Conservation (phyloP, 2,888 invertebrate genomes). For the Idaea biselata region DNA sequence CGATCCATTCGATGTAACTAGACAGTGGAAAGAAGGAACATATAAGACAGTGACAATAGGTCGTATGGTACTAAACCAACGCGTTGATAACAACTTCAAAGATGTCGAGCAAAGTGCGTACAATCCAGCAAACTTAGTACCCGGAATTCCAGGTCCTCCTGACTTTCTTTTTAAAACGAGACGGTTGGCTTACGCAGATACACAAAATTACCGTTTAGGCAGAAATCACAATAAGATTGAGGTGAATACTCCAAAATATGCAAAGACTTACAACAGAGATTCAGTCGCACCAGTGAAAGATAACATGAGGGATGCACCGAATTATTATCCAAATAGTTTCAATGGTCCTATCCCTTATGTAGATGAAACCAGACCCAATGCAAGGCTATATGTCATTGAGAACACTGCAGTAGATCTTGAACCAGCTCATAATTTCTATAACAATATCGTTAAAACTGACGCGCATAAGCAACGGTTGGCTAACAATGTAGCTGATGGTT, state of each 20-base stretch:
- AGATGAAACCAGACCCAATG: slow-evolving; percentile 66
- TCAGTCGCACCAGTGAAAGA: slow-evolving; percentile 85
- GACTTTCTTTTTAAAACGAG: slow-evolving; percentile 93
- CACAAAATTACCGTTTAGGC: slow-evolving; percentile 90
- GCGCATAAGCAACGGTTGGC: slow-evolving; percentile 27
- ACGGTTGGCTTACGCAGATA: slow-evolving; percentile 90
- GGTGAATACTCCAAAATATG: slow-evolving; percentile 90
- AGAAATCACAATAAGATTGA: slow-evolving; percentile 92
- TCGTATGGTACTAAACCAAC: slow-evolving; percentile 88
- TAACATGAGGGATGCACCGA: slow-evolving; percentile 91
- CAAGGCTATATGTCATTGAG: background rate
- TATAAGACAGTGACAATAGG: slow-evolving; percentile 91
- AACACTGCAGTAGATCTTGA: background rate
- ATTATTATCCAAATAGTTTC: slow-evolving; percentile 96
- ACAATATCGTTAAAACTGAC: slow-evolving; percentile 75
- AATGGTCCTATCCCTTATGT: slow-evolving; percentile 86
- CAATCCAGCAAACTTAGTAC: slow-evolving; percentile 90
- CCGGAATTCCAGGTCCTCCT: slow-evolving; percentile 92
- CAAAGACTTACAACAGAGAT: slow-evolving; percentile 90
- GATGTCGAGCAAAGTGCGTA: slow-evolving; percentile 94
- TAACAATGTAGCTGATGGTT: slow-evolving; percentile 4
- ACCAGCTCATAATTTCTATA: background rate
- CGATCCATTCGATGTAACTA: slow-evolving; percentile 95
- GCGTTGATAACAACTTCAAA: slow-evolving; percentile 93
- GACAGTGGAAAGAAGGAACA: slow-evolving; percentile 79